Evolutionary conservation across 2,888 invertebrate species (phyloP).

Genomic region (Chymomyza amoena): DNA sequence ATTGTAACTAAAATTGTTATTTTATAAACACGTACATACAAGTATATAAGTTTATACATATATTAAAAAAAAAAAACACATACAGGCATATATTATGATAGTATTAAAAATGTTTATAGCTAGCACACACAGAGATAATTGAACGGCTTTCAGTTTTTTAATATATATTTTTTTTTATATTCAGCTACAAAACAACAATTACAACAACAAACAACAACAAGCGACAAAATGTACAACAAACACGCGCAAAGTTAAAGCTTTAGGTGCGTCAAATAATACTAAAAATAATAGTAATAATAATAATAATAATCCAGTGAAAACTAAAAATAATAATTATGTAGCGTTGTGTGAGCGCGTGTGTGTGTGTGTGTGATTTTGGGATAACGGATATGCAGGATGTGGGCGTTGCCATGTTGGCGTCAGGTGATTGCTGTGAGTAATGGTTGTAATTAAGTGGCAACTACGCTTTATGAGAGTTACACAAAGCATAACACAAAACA

Average conservation of each 20-base stretch:
- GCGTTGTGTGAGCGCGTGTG: constrained; percentile 2
- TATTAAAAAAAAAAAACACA: constrained; percentile 41
- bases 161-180: constrained; percentile 32
- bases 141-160: neutral
- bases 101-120: neutral
- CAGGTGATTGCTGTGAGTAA: constrained; percentile 50
- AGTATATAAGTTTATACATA: constrained; percentile 34
- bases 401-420: constrained; percentile 30
- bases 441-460: constrained; percentile 70
- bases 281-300: constrained; percentile 20
- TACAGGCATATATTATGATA: constrained; percentile 44
- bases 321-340: constrained; percentile 42
- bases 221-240: constrained; percentile 38
- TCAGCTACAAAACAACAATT: constrained; percentile 26
- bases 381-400: neutral
- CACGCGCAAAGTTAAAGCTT: constrained; percentile 46
- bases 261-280: constrained; percentile 14
- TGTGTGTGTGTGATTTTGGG: neutral
- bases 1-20: constrained; percentile 48
- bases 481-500: constrained; percentile 57
- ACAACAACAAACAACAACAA: constrained; percentile 28
- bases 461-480: constrained; percentile 63
- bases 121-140: neutral
- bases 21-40: constrained; percentile 38
- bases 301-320: constrained; percentile 27